A percentile compares a stretch with the other conserved stretches of the same genome.
These are phyloP conservation scores for Gerris lacustris DNA, from an alignment of 2,888 invertebrate genomes.

Conservation along the genomic window DNA sequence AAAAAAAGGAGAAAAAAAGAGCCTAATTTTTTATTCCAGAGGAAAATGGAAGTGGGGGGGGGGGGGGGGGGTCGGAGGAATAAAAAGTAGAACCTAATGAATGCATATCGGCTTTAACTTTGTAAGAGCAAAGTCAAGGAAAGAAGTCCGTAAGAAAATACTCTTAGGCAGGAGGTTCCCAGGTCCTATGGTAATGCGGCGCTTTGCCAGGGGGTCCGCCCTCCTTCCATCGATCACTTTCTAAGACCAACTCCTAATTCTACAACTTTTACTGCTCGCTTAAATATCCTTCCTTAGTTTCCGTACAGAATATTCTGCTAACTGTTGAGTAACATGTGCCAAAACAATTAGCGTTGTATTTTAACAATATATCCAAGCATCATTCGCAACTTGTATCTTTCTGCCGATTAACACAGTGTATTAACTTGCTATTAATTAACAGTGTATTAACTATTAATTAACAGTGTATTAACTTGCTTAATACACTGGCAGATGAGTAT, in stretches of 20 bases:
- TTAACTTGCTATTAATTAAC: too few relatives aligned
- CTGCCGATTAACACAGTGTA: too few relatives aligned
- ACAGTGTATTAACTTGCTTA: too few relatives aligned
- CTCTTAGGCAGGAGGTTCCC: conserved; percentile 17
- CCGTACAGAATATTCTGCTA: too few relatives aligned
- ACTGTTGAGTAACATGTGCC: too few relatives aligned
- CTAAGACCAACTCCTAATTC: not conserved
- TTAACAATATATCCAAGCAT: too few relatives aligned
- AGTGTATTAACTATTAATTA: too few relatives aligned
- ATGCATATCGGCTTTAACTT: conserved; percentile 30
- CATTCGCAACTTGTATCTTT: too few relatives aligned
- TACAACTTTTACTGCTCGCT: not conserved
- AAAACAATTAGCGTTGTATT: too few relatives aligned
- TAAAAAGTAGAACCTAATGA: conserved; percentile 27
- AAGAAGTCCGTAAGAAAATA: conserved; percentile 28
- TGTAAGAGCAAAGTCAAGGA: conserved; percentile 25
- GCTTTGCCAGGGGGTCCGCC: not conserved
- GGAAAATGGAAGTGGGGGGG: not conserved
- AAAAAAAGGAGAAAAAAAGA: not conserved
- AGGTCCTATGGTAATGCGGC: not conserved
- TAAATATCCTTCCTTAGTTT: too few relatives aligned
- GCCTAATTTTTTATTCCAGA: conserved; percentile 1
- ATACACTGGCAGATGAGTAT: too few relatives aligned
- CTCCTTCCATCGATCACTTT: not conserved
- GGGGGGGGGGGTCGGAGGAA: conserved; percentile 3